A percentile compares a stretch with the other conserved stretches of the same genome.
Conservation (phyloP, 2,888 invertebrate genomes). For the Apamea epomidion region DNA sequence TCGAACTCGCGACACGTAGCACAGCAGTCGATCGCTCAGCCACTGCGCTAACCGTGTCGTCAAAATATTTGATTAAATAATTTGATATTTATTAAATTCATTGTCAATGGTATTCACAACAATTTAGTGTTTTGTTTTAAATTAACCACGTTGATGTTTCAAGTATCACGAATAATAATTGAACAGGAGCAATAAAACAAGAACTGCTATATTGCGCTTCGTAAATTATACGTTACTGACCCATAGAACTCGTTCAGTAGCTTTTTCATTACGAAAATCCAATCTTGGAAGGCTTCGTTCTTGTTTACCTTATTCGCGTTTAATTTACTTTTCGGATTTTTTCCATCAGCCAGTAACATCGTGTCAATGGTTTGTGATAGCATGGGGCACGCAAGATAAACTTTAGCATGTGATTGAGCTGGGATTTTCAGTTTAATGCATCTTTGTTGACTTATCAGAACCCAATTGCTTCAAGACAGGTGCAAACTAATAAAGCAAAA, state of each 20-base stretch:
- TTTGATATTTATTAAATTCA: slow-evolving; percentile 9
- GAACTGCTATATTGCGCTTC: neutral
- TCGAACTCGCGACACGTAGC: too few relatives aligned
- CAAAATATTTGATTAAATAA: too few relatives aligned
- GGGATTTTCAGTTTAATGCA: slow-evolving; percentile 9
- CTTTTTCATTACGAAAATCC: slow-evolving; percentile 55
- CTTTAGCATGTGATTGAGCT: slow-evolving; percentile 2
- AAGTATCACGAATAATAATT: neutral
- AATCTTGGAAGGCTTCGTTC: slow-evolving; percentile 63
- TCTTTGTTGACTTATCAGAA: slow-evolving; percentile 15
- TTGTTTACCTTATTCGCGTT: slow-evolving; percentile 60
- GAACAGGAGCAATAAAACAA: neutral
- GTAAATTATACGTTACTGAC: slow-evolving; percentile 36
- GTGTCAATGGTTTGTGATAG: slow-evolving; percentile 12
- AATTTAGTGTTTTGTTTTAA: neutral
- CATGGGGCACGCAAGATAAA: slow-evolving; percentile 8
- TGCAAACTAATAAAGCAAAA: slow-evolving; percentile 9
- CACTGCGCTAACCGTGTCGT: too few relatives aligned
- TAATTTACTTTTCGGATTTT: slow-evolving; percentile 32
- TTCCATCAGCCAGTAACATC: slow-evolving; percentile 43
- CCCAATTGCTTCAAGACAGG: neutral
- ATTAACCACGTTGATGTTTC: neutral
- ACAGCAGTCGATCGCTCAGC: too few relatives aligned
- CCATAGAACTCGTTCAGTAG: slow-evolving; percentile 25
- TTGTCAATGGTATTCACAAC: neutral